Base-by-base conservation (phyloP, 1,140 invertebrate species). In the Nasonia giraulti region DNA sequence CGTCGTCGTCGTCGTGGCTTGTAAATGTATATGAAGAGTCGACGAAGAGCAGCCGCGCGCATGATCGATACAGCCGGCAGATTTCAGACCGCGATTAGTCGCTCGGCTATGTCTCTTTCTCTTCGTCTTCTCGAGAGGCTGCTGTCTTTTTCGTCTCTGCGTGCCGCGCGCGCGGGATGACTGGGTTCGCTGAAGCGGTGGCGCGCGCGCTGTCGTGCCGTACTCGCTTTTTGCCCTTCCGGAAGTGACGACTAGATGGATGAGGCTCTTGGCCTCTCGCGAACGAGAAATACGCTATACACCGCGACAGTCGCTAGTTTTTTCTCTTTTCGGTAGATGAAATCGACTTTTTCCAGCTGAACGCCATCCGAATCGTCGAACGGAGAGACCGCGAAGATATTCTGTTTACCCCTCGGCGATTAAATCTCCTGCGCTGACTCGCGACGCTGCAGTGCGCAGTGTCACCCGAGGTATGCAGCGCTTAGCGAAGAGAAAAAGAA, bases 401-500 rank as follows among this genome's bases (percentile, higher is more conserved):
- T 86, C 85, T 82, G 82, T 78, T 84, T 85, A 81, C 80, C 33
- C 77, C 75, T 75, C 74, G 81, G 85, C 87, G 87, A 88, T 86
- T 87, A 86, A 87, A 87, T 85, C 86, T 83, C 81, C n/a, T 40
- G 81, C 40, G 69, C 71, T 73, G 69, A 27, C n/a, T 68, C 66
- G 66, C 8, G 40, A 44, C 40, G 40, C 40, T 44, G 7, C 40
- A 8, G 81, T 71, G 73, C 85, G 88, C 86, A 89, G 90, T 92
- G 91, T 92, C 91, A 90, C 90, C 91, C 75, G 81, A 85, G 90
- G 90, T 90, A 92, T 91, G 90, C 88, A 69, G 66, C 1, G 27
- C 68, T 71, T 33, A 69, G 66, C 23, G 55, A 44, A 33, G 68
- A 62, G 10, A 62, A 62, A 62, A 37, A 33, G 14, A 73, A 27